phyloP scores from a whole-genome alignment of 2,888 invertebrate genomes.

The Lasioglossum oenotherae region DNA sequence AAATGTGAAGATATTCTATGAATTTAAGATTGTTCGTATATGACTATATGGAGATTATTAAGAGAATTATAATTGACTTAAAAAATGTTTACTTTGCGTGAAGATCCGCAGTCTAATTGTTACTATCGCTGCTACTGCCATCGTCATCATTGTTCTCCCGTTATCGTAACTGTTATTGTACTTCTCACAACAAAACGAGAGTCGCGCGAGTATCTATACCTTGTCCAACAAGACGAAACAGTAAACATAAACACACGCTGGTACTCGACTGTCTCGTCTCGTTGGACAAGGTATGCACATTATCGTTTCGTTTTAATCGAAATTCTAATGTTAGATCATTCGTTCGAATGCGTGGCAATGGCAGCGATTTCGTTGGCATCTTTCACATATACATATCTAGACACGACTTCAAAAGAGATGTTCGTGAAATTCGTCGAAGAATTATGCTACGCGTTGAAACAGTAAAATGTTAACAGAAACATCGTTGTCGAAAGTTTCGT shows the following conservation, averaged over 20 bases:
- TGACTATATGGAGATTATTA: too few relatives aligned
- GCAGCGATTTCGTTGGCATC: neutral
- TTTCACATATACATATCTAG: slow-evolving; percentile 23
- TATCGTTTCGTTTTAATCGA: slow-evolving; percentile 14
- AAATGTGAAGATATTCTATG: neutral
- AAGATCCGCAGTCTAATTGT: slow-evolving; percentile 22
- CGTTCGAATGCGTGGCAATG: neutral
- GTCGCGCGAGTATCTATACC: neutral
- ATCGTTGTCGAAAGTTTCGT: neutral
- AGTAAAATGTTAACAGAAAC: neutral
- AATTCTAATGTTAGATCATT: neutral
- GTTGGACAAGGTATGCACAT: too few relatives aligned
- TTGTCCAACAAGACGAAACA: too few relatives aligned
- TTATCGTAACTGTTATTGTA: slow-evolving; percentile 43
- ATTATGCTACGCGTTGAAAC: neutral
- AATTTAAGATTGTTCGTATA: neutral
- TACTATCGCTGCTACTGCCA: slow-evolving; percentile 40
- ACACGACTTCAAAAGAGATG: neutral
- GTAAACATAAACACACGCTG: too few relatives aligned
- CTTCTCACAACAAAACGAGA: slow-evolving; percentile 13
- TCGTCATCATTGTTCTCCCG: slow-evolving; percentile 44
- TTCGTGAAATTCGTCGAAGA: neutral
- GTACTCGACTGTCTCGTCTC: too few relatives aligned
- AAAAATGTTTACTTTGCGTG: neutral
- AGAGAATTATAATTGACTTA: neutral